phyloP scores from a whole-genome alignment of 2,888 invertebrate genomes.

The Eupithecia centaureata region DNA sequence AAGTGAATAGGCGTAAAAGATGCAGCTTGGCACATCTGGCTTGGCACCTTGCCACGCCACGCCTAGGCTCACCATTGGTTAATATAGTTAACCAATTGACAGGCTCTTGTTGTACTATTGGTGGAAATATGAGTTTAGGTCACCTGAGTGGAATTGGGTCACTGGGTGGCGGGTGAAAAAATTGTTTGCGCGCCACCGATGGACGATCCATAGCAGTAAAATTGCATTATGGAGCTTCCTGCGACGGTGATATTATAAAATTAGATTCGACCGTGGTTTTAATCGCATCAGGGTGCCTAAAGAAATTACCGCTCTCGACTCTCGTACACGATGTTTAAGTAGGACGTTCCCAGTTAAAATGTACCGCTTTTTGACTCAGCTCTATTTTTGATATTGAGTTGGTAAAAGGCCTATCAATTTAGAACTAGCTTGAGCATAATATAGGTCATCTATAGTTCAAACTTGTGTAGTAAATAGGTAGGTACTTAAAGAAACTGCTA shows the following conservation, averaged over 20 bases:
- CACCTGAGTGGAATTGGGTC: constrained; percentile 71
- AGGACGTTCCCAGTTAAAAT: not conserved
- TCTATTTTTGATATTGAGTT: not conserved
- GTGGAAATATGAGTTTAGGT: constrained; percentile 68
- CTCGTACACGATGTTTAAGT: not conserved
- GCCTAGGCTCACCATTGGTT: constrained; percentile 82
- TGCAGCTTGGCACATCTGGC: constrained; percentile 60
- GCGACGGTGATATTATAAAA: constrained; percentile 33
- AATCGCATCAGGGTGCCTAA: constrained; percentile 30
- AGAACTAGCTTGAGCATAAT: not conserved
- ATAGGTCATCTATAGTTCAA: not conserved
- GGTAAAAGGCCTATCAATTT: not conserved
- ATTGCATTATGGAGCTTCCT: constrained; percentile 35
- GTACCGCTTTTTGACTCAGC: not conserved
- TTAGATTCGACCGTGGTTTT: constrained; percentile 33
- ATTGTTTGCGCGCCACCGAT: constrained; percentile 37
- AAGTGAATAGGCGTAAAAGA: constrained; percentile 72
- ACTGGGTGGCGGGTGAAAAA: constrained; percentile 57
- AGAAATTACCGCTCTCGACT: constrained; percentile 15
- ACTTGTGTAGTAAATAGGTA: not conserved
- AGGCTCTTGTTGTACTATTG: constrained; percentile 73
- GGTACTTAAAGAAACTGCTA: not conserved
- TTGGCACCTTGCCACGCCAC: constrained; percentile 82
- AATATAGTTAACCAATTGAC: constrained; percentile 83
- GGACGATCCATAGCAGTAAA: constrained; percentile 36